Conservation (phyloP, 1,140 invertebrate genomes). For the Pachypeltis micranthus region DNA sequence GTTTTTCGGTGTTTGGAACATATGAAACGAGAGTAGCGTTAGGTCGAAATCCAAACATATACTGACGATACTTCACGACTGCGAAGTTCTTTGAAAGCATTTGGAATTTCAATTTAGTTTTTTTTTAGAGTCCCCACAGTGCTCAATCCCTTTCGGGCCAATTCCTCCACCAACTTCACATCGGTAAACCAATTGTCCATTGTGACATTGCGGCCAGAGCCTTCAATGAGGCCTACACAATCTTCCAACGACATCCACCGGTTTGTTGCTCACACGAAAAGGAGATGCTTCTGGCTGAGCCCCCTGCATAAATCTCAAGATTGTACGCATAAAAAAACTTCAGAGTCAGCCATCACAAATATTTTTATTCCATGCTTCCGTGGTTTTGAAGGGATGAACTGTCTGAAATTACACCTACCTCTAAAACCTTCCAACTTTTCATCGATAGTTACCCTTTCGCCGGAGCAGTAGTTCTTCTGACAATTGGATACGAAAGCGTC, state of each 20-base stretch:
- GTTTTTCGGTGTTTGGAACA: no score
- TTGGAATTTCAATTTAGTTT: slow-evolving; percentile 31
- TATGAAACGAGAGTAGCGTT: no score
- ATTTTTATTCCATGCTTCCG: slow-evolving; percentile 34
- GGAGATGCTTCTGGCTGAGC: slow-evolving; percentile 31
- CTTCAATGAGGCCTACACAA: slow-evolving; percentile 23
- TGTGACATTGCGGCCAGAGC: slow-evolving; percentile 28
- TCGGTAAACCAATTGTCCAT: slow-evolving; percentile 28
- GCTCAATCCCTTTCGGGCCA: slow-evolving; percentile 30
- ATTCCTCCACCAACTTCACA: slow-evolving; percentile 16
- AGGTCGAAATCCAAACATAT: no score
- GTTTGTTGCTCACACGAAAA: slow-evolving; percentile 28
- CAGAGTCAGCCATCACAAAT: slow-evolving; percentile 24
- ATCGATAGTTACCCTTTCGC: slow-evolving; percentile 32
- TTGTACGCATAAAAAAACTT: slow-evolving; percentile 28
- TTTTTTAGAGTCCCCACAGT: slow-evolving; percentile 30
- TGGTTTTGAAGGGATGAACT: slow-evolving; percentile 35
- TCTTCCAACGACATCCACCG: slow-evolving; percentile 26
- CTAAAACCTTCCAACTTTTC: slow-evolving; percentile 35
- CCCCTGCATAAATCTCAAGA: slow-evolving; percentile 32
- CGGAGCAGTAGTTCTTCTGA: slow-evolving; percentile 30
- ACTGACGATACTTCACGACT: no score
- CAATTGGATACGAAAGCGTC: slow-evolving; percentile 32
- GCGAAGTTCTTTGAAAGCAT: slow-evolving; percentile 31
- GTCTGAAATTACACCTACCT: slow-evolving; percentile 34